These are phyloP conservation scores for Drepanosiphum platanoidis DNA, from an alignment of 2,888 invertebrate species.

Conservation along the genomic window DNA sequence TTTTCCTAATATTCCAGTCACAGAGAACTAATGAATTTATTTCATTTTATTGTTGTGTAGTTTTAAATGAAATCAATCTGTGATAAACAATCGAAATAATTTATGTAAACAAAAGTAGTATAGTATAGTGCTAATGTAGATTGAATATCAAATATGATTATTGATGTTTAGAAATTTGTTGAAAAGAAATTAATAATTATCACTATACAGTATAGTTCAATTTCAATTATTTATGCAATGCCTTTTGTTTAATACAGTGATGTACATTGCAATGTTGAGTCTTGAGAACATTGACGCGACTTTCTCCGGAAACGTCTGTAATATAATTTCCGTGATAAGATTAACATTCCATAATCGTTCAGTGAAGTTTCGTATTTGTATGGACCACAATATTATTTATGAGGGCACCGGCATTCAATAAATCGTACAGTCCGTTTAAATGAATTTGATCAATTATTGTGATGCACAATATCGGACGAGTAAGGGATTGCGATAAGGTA, in stretches of 20 bases:
- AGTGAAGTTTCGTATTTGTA: no score
- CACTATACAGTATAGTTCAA: not conserved
- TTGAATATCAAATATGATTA: not conserved
- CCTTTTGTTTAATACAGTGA: not conserved
- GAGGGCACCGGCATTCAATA: no score
- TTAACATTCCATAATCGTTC: no score
- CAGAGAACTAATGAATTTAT: conserved; percentile 17
- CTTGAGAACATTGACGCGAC: not conserved
- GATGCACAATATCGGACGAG: no score
- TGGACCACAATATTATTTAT: no score
- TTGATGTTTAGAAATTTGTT: not conserved
- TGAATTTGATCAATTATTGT: no score
- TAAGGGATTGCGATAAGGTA: no score
- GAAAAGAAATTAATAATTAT: not conserved
- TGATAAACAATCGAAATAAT: conserved; percentile 31
- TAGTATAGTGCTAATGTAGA: not conserved
- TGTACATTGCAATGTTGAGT: not conserved
- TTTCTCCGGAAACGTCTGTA: not conserved
- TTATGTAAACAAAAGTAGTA: not conserved
- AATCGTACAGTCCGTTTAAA: no score
- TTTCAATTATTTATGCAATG: not conserved
- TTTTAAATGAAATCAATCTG: conserved; percentile 53
- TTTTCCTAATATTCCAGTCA: not conserved
- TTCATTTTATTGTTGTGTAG: conserved; percentile 27
- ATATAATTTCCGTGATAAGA: not conserved